Conservation (phyloP, 2,888 invertebrate species). For the Aethes cnicana region DNA sequence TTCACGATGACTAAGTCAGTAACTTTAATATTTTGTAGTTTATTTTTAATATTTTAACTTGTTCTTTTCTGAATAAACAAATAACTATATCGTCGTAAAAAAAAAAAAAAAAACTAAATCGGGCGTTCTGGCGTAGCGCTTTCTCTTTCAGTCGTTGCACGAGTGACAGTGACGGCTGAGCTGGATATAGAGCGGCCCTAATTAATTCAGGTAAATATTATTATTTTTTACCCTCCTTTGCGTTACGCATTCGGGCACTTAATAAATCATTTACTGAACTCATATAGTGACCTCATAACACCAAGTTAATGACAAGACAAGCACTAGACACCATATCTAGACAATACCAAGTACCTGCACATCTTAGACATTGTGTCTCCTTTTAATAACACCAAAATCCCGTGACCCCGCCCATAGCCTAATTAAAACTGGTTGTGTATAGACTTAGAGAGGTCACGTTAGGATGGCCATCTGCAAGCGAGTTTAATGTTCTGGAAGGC, state of each 20-base stretch:
- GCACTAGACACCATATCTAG: conserved; percentile 17
- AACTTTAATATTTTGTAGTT: too few relatives aligned
- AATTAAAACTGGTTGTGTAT: conserved; percentile 45
- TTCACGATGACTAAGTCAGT: too few relatives aligned
- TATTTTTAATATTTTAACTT: too few relatives aligned
- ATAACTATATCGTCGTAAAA: too few relatives aligned
- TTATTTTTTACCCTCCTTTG: too few relatives aligned
- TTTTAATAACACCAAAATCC: conserved; percentile 44
- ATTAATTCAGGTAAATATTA: background rate
- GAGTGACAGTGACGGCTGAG: too few relatives aligned
- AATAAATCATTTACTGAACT: background rate
- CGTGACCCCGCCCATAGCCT: conserved; percentile 49
- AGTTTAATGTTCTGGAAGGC: conserved; percentile 51
- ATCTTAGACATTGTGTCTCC: conserved; percentile 30
- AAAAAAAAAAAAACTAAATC: too few relatives aligned
- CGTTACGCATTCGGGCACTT: too few relatives aligned
- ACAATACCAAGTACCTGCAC: conserved; percentile 28
- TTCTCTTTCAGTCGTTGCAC: too few relatives aligned
- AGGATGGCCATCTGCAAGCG: conserved; percentile 38
- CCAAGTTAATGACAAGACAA: conserved; percentile 15
- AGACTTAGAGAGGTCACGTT: conserved; percentile 40
- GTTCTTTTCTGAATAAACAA: too few relatives aligned
- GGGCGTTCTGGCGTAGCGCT: too few relatives aligned
- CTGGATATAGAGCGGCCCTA: too few relatives aligned
- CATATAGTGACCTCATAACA: conserved; percentile 10